These are phyloP conservation scores for Platycercus adscitus DNA, from an alignment of 2,113 vertebrate genomes.

Conservation along the genomic window DNA sequence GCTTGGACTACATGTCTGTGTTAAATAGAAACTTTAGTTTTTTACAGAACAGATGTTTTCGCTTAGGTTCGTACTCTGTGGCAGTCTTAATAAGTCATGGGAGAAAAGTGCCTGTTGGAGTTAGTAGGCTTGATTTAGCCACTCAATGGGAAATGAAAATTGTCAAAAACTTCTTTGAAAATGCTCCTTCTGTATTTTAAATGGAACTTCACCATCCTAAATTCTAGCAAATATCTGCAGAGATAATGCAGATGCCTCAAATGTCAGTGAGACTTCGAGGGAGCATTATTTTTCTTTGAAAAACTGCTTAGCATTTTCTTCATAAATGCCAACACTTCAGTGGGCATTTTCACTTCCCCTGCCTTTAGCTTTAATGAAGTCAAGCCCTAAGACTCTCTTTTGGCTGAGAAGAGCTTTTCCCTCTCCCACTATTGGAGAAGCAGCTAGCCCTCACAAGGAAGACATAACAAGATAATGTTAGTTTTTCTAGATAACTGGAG, in stretches of 20 bases:
- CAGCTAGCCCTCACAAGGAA: neutral
- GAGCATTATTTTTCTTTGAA: neutral
- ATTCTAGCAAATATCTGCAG: neutral
- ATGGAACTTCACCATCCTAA: neutral
- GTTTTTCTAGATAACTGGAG: neutral
- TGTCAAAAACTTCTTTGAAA: neutral
- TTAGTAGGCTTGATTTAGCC: neutral
- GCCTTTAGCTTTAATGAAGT: neutral
- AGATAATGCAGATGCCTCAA: neutral
- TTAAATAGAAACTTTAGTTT: neutral
- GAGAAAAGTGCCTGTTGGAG: neutral
- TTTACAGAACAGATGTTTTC: neutral
- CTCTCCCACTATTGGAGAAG: neutral
- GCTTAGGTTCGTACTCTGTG: neutral
- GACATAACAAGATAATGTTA: neutral
- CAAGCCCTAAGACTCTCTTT: neutral
- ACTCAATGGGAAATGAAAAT: neutral
- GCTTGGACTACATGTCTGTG: neutral
- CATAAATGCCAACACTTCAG: neutral
- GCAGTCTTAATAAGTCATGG: neutral
- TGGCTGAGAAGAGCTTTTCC: neutral
- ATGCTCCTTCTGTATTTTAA: neutral
- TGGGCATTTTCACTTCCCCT: neutral
- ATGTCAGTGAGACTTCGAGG: neutral
- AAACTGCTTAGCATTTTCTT: neutral